Percentiles rank a stretch among this genome's conserved stretches.
Evolutionary conservation across 2,888 invertebrate genomes (phyloP).

Genomic region (Metalampra italica): DNA sequence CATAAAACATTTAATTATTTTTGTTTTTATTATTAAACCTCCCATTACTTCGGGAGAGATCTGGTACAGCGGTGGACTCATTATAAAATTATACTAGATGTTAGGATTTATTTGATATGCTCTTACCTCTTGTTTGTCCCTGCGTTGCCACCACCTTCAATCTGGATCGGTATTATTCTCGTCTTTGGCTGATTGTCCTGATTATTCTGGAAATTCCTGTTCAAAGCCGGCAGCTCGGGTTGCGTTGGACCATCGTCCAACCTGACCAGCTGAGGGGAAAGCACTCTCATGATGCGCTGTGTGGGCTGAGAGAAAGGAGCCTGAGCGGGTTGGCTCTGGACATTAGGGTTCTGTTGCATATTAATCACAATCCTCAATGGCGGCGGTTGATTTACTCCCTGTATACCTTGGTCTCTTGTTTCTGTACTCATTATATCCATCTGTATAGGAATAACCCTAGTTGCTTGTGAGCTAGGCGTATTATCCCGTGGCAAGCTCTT

Average conservation of each 20-base stretch:
- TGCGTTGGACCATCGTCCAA: conserved; percentile 57
- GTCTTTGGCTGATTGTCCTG: conserved; percentile 67
- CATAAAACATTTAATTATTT: too few relatives aligned
- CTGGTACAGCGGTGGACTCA: too few relatives aligned
- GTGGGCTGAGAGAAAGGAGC: conserved; percentile 63
- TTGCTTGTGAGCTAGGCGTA: conserved; percentile 44
- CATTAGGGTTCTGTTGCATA: conserved; percentile 55
- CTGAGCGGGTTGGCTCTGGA: conserved; percentile 24
- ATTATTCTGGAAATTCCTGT: conserved; percentile 45
- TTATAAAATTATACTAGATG: too few relatives aligned
- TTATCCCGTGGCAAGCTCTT: conserved; percentile 63
- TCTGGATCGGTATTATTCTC: conserved; percentile 80
- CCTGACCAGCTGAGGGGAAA: conserved; percentile 74
- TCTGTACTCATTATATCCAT: conserved; percentile 76
- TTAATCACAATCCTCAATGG: conserved; percentile 69
- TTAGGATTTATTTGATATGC: too few relatives aligned
- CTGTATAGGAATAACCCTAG: conserved; percentile 82
- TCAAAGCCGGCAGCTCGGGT: conserved; percentile 58
- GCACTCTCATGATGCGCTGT: conserved; percentile 74
- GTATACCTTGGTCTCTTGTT: conserved; percentile 43
- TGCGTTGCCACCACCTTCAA: conserved; percentile 67
- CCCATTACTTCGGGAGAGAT: too few relatives aligned
- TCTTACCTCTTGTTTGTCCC: conserved; percentile 63
- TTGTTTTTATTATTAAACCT: too few relatives aligned
- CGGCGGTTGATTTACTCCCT: conserved; percentile 47